phyloP scores from a whole-genome alignment of 2,797 vertebrate genomes.

The Cyprinella venusta region DNA sequence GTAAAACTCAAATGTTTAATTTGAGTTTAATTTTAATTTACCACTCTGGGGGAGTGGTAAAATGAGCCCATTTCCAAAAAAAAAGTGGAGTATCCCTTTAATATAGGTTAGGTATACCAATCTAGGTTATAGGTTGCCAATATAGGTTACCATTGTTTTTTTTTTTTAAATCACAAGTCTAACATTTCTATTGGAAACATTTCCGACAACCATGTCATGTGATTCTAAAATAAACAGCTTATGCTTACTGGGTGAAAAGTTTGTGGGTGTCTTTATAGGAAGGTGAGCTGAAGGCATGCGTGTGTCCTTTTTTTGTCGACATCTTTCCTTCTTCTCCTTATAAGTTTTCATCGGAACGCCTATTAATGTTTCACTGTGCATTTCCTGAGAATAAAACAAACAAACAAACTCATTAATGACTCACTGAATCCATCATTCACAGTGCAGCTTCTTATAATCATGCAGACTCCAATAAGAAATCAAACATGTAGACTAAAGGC shows the following conservation, averaged over 20 bases:
- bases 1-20: no score
- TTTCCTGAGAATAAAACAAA: conserved; percentile 67
- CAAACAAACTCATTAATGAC: conserved; percentile 18
- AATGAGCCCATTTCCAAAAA: no score
- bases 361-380: conserved; percentile 77
- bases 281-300: conserved; percentile 55
- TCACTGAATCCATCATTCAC: neutral
- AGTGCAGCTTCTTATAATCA: neutral
- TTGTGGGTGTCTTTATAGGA: conserved; percentile 53
- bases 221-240: conserved; percentile 18
- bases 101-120: neutral
- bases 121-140: no score
- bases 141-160: no score
- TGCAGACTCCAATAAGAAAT: neutral
- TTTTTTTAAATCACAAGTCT: neutral
- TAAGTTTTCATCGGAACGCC: conserved; percentile 72
- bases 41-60: no score
- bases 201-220: neutral
- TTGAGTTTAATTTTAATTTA: no score
- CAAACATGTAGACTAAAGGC: neutral
- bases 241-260: conserved; percentile 58
- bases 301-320: conserved; percentile 46
- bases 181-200: neutral
- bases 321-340: conserved; percentile 56
- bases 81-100: no score